Evolutionary conservation across 2,888 invertebrate species (phyloP), one percentile per base, ranked within the genome.

Genomic region (Eutolmus rufibarbis): DNA sequence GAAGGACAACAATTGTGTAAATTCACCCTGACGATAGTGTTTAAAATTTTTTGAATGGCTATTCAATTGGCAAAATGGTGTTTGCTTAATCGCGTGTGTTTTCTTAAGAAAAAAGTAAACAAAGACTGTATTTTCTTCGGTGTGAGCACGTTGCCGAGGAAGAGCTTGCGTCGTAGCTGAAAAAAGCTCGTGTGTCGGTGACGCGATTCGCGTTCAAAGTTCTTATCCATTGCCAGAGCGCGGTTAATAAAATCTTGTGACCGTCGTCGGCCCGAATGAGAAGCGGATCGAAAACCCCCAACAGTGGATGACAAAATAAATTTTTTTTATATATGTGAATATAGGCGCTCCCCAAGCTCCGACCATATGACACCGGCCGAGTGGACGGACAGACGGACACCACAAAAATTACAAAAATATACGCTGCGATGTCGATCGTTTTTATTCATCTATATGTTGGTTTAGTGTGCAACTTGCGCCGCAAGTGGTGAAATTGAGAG

Each of bases 171-270:
- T 78, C 16, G 78, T 4, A 28, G 4, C 14, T 37, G 77, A 5
- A 34, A 23, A 79, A 79, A 79, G 79, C 79, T 79, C 43, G 51
- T 28, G 16, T 46, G 16, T 5, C 51, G 51, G 23, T 79, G 79
- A 79, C 79, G 79, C 79, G 31, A 40, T 23, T 51, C n/a, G 79
- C 79, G 79, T 79, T 79, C 79, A 79, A 79, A 79, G 79, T 79
- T 79, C 79, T 51, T 79, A 19, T 46, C 31, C 79, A 79, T 79
- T 79, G 79, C 51, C 79, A 79, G 31, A 79, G 16, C 51, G 23
- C 23, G 66, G 28, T 66, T 66, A 66, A 66, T 66, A 66, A 66
- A 66, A 66, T 66, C 66, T 66, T 19, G 66, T 66, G 66, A 66
- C 66, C 28, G 66, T 23, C 28, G 66, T 66, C 23, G 66, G 2